Base-by-base conservation (phyloP, 2,888 invertebrate species). In the Nematopogon swammerdamellus region DNA sequence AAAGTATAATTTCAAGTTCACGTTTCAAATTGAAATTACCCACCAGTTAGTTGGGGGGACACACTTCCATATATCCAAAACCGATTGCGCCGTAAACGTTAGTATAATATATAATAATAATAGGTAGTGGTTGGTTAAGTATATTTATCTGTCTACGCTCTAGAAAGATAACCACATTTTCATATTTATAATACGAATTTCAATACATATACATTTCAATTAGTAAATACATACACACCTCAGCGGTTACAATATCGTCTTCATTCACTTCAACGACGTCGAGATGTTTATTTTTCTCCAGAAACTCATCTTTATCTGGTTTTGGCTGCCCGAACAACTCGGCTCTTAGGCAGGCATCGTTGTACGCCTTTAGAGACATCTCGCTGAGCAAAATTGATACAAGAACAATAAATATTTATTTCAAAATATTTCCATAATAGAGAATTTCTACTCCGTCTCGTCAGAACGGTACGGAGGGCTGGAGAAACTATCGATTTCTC, bases 281-380 rank as follows among this genome's bases (percentile, higher is more conserved):
- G 52, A 79, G 65, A 61, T 79, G 75, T 59, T 80, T 80, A 56
- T 82, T 74, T 61, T 80, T 82, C 57, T 73, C 77, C 61, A 85
- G 67, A 67, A 85, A 91, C 53, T 87, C 86, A 44, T 85, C 86
- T 62, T 82, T 81, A 56, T 83, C 80, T 0, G 91, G 91, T 58
- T 83, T 82, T 42, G 85, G 82, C 51, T 88, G 74, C 0, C 91
- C 91, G 55, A 92, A 80, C 47, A 92, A 70, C 64, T 92, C 91
- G 0, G 91, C 91, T 52, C 91, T 77, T 68, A 88, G 86, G 60
- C 91, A 89, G 51, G 89, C 91, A 64, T 88, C 85, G 67, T 88
- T 85, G 60, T 90, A 91, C 16, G 86, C 85, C 55, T 84, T 84
- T 63, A 86, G 80, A 16, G 83, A 79, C 85, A 85, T 85, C 59